phyloP scores from a whole-genome alignment of 2,797 vertebrate species.

The Scarus forsteni region DNA sequence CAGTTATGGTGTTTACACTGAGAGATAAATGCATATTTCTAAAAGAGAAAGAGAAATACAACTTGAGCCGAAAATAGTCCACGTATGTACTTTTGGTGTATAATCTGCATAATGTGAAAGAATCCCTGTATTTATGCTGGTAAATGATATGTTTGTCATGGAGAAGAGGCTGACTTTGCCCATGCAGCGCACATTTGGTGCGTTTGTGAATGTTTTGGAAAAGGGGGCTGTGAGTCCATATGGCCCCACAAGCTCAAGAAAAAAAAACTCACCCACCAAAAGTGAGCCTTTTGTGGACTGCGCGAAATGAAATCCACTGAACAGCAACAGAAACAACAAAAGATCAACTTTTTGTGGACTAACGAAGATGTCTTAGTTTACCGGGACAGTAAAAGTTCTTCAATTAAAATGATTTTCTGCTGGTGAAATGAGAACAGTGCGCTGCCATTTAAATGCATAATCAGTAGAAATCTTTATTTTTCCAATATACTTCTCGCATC shows the following conservation, averaged over 20 bases:
- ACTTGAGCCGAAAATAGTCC: background rate
- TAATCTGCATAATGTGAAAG: background rate
- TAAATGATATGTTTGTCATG: background rate
- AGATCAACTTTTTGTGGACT: background rate
- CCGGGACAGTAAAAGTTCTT: background rate
- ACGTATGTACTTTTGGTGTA: background rate
- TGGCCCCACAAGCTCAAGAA: slow-evolving; percentile 36
- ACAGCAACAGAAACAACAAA: background rate
- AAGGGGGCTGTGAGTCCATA: slow-evolving; percentile 29
- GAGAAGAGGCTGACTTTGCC: slow-evolving; percentile 24
- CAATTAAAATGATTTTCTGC: background rate
- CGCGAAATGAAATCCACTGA: background rate
- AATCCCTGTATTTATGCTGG: background rate
- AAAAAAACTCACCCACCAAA: slow-evolving; percentile 27
- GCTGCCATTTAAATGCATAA: slow-evolving; percentile 67
- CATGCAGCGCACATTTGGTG: slow-evolving; percentile 58
- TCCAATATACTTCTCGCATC: slow-evolving; percentile 82
- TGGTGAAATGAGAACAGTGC: slow-evolving; percentile 1
- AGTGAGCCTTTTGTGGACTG: slow-evolving; percentile 15
- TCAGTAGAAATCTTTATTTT: slow-evolving; percentile 84
- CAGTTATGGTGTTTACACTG: too few relatives aligned
- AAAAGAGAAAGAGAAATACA: slow-evolving; percentile 19
- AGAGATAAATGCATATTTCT: too few relatives aligned
- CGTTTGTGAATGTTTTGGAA: slow-evolving; percentile 55
- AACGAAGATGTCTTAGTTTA: background rate